Conservation (phyloP, 2,797 vertebrate species). For the Pseudochromis fuscus region DNA sequence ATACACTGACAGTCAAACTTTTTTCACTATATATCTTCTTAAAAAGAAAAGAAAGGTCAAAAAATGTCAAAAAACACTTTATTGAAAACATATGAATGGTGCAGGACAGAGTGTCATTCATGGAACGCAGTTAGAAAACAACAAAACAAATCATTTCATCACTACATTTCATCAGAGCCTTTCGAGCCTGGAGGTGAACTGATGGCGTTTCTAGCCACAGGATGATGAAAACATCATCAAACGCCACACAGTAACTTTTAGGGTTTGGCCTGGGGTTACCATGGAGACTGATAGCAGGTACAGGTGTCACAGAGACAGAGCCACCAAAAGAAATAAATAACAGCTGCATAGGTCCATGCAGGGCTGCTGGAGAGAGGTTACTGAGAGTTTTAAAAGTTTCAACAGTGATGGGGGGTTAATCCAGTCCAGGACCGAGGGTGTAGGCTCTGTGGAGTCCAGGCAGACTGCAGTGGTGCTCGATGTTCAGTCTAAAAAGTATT, state of each 20-base stretch:
- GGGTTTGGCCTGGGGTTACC: neutral
- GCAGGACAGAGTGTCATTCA: neutral
- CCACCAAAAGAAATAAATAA: conserved; percentile 33
- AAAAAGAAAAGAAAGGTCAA: too few species aligned
- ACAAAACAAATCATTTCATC: neutral
- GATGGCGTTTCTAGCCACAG: neutral
- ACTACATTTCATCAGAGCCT: neutral
- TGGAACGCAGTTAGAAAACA: neutral
- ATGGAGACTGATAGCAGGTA: neutral
- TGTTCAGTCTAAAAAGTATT: conserved; percentile 77
- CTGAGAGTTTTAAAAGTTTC: neutral
- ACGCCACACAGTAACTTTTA: neutral
- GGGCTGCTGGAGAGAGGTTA: conserved; percentile 7
- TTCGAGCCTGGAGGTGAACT: neutral
- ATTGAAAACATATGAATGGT: conserved; percentile 33
- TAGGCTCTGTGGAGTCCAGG: conserved; percentile 16
- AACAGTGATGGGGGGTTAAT: conserved; percentile 5
- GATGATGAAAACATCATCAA: conserved; percentile 5
- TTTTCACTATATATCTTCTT: too few species aligned
- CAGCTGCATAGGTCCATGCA: conserved; percentile 10
- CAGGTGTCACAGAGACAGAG: neutral
- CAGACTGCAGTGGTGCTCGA: neutral
- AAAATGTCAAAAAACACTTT: neutral
- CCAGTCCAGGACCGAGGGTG: conserved; percentile 12
- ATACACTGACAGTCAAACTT: too few species aligned